These are phyloP conservation scores for Lycaon pictus DNA, from an alignment of 2,113 vertebrate species.

Conservation along the genomic window DNA sequence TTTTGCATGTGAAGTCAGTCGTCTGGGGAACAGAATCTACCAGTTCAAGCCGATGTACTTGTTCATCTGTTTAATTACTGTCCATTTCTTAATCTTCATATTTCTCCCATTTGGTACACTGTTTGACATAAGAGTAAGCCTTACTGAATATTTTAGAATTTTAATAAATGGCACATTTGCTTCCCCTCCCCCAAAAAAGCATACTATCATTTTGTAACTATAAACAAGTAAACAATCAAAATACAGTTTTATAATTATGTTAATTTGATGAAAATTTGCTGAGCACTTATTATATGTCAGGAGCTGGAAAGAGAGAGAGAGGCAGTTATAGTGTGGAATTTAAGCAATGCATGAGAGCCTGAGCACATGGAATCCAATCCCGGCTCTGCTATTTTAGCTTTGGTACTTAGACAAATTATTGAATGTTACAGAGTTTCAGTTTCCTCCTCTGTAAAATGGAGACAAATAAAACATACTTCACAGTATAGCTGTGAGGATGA, in stretches of 20 bases:
- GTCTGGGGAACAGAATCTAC: neutral
- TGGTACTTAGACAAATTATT: neutral
- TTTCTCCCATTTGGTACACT: neutral
- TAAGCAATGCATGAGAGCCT: neutral
- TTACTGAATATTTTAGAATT: neutral
- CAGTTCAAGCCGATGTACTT: neutral
- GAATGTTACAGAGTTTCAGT: neutral
- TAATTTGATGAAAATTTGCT: neutral
- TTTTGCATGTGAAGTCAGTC: neutral
- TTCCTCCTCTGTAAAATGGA: neutral
- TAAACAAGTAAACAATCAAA: neutral
- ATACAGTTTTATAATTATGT: neutral
- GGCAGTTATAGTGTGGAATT: accelerated
- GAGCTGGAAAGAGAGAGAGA: neutral
- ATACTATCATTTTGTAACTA: neutral
- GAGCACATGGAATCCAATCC: neutral
- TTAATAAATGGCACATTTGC: neutral
- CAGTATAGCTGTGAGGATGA: neutral
- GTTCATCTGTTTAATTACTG: neutral
- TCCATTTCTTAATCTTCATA: neutral
- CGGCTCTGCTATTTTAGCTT: neutral
- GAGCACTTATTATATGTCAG: neutral
- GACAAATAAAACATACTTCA: neutral
- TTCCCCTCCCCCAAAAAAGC: neutral
- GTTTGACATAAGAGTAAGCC: neutral